Evolutionary conservation across 2,888 invertebrate species (phyloP), one percentile per base, ranked within the genome.

Genomic region (Drosophila buzzatii): DNA sequence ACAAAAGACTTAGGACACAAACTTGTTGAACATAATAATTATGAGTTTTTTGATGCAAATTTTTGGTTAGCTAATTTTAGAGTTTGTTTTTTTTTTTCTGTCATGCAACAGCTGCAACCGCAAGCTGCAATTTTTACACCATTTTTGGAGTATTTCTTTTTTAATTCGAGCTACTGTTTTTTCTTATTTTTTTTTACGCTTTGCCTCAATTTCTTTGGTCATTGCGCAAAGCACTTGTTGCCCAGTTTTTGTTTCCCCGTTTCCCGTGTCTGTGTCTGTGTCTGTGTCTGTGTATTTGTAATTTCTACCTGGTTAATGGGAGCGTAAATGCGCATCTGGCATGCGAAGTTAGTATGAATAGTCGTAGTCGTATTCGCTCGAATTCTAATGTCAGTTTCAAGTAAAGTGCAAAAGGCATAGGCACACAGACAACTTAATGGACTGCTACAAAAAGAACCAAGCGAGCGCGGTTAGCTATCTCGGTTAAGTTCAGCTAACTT

Each of bases 271-370:
- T 31, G 33, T 53, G 37, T 31, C 52, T 76, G 52, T 14, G 37
- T 37, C 3, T 31, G 35, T 35, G 14, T 69, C 18, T 42, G 18
- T 66, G 18, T 63, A 18, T 65, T 66, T 70, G 49, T 81, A 77
- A 67, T 82, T 89, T 82, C 77, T 79, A 73, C 65, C 77, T 82
- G 82, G 89, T 79, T 85, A 85, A 85, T 85, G 85, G 85, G 85
- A 85, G 85, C 85, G 85, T 85, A 85, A 85, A 89, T 89, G 87
- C 85, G 87, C 85, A 89, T 77, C 77, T 89, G 85, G 89, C 85
- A 82, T 89, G 87, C 75, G 74, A 85, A 79, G 82, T 79, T 79
- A 69, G 72, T 76, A 55, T 64, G 59, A 75, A 79, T 72, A 57
- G 45, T 44, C 63, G 35, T 35, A 56, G 57, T 55, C 49, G 55